Conservation (phyloP, 1,140 invertebrate genomes). For the Achatina immaculata region DNA sequence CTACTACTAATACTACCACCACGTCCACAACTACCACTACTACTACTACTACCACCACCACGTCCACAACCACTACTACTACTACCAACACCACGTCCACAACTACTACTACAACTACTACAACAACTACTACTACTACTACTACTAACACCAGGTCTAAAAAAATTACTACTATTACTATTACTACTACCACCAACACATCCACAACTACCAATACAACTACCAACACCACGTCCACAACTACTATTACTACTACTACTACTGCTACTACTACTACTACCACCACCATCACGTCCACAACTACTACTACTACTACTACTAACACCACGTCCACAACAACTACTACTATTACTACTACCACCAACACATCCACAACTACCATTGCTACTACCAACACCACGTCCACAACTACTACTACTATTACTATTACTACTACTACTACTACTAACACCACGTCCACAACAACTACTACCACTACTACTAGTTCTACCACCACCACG, state of each 20-base stretch:
- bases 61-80: not conserved
- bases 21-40: not conserved
- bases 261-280: not conserved
- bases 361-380: no score
- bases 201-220: no score
- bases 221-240: no score
- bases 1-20: not conserved
- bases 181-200: no score
- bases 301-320: not conserved
- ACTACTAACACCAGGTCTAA: no score
- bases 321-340: not conserved
- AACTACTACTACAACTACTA: not conserved
- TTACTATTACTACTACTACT: no score
- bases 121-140: not conserved
- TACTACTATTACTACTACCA: not conserved
- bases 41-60: not conserved
- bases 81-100: not conserved
- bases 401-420: no score
- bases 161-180: no score
- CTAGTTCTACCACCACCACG: no score
- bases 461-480: no score
- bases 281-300: not conserved
- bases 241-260: not conserved
- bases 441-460: no score
- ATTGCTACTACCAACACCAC: no score